Conservation (phyloP, 1,140 invertebrate species). For the Rhopalosiphum padi region DNA sequence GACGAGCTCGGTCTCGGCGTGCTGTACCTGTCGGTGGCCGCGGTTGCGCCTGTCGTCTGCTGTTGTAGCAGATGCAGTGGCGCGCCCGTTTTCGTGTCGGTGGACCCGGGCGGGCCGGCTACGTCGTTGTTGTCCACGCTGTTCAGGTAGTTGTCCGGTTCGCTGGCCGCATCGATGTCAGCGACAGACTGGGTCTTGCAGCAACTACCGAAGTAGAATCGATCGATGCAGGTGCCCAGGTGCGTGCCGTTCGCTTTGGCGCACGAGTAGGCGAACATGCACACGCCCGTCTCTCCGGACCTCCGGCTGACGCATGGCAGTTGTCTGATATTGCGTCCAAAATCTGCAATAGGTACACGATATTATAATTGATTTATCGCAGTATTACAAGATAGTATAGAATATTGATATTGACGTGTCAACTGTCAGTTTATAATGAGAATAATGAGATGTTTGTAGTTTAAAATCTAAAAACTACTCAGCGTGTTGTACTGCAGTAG, state of each 20-base stretch:
- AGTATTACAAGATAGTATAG: neutral
- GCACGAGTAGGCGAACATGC: constrained; percentile 95
- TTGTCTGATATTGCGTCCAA: constrained; percentile 84
- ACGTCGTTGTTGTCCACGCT: constrained; percentile 55
- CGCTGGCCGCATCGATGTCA: constrained; percentile 61
- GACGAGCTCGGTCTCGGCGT: neutral
- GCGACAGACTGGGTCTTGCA: constrained; percentile 73
- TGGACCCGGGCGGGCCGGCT: neutral
- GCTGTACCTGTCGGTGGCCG: neutral
- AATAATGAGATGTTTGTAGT: neutral
- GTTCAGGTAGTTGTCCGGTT: constrained; percentile 59
- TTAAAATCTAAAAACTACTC: neutral
- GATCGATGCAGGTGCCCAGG: constrained; percentile 88
- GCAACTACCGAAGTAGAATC: constrained; percentile 91
- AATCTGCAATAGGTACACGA: constrained; percentile 65
- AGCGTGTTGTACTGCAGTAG: neutral
- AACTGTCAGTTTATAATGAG: too few relatives aligned
- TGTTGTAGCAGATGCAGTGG: neutral
- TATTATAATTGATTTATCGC: neutral
- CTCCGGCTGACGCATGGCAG: constrained; percentile 82
- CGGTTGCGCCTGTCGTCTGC: neutral
- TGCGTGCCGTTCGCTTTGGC: constrained; percentile 89
- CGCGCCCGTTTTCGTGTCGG: neutral
- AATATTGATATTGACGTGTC: neutral
- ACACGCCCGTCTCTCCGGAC: constrained; percentile 80